phyloP scores from a whole-genome alignment of 2,113 vertebrate species.

The Scomber scombrus region DNA sequence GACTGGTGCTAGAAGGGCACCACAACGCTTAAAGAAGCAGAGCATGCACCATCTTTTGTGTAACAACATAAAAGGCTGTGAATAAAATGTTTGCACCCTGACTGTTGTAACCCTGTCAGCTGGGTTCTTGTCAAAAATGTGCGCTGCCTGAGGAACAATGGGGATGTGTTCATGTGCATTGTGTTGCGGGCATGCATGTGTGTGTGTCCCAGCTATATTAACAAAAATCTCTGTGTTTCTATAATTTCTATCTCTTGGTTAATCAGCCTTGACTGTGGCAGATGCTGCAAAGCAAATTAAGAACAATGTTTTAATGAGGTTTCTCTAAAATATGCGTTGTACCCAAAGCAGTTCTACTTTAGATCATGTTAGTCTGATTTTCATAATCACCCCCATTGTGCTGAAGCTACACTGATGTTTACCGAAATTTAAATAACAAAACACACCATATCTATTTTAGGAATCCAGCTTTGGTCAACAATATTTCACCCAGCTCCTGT shows the following conservation, averaged over 20 bases:
- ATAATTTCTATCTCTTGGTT: constrained; percentile 28
- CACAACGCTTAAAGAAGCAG: constrained; percentile 3
- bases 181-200: neutral
- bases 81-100: constrained; percentile 47
- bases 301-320: neutral
- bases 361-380: constrained; percentile 4
- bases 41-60: constrained; percentile 22
- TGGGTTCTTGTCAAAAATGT: constrained; percentile 41
- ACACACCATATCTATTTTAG: neutral
- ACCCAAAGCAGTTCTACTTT: neutral
- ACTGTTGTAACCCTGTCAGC: constrained; percentile 44
- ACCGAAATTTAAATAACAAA: constrained; percentile 5
- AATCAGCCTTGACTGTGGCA: constrained; percentile 30
- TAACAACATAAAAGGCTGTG: constrained; percentile 35
- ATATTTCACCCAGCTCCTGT: neutral
- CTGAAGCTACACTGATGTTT: too few species aligned
- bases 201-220: neutral
- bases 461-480: neutral
- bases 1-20: constrained; percentile 38
- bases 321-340: neutral
- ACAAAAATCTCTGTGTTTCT: constrained; percentile 1
- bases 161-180: neutral
- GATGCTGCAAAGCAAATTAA: constrained; percentile 26
- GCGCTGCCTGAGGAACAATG: neutral
- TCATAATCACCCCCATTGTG: neutral